Percentiles rank a stretch among this genome's conserved stretches.
Evolutionary conservation across 2,797 vertebrate genomes (phyloP).

Genomic region (Echeneis naucrates): DNA sequence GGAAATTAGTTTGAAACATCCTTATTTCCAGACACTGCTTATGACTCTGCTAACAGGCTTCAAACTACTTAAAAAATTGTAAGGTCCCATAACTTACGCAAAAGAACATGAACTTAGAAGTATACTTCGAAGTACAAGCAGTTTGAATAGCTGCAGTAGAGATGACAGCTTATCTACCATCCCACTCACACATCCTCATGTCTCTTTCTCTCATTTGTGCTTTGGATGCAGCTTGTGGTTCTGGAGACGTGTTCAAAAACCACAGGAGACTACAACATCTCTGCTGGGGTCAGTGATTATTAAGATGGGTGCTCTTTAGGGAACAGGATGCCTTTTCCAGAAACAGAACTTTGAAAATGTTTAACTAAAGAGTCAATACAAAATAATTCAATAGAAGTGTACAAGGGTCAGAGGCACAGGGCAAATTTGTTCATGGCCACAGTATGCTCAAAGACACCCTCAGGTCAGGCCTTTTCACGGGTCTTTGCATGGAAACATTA

Average conservation of each 20-base stretch:
- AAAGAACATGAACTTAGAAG: background rate
- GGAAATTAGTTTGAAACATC: too few species aligned
- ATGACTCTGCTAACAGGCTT: too few species aligned
- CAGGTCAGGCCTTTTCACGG: background rate
- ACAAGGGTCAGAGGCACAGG: background rate
- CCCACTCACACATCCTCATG: background rate
- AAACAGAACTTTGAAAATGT: conserved; percentile 18
- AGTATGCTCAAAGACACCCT: conserved; percentile 15
- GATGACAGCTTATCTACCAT: background rate
- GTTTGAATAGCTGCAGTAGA: background rate
- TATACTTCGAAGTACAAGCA: background rate
- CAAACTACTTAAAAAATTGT: too few species aligned
- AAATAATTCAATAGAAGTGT: conserved; percentile 2
- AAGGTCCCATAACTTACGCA: too few species aligned
- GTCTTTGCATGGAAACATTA: background rate
- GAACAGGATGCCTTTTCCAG: conserved; percentile 30
- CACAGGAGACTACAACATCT: conserved; percentile 25
- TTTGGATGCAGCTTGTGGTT: conserved; percentile 8
- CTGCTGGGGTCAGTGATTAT: conserved; percentile 34
- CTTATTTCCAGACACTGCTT: too few species aligned
- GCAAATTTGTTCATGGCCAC: background rate
- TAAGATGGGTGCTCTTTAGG: conserved; percentile 22
- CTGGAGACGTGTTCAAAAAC: conserved; percentile 42
- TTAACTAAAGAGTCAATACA: conserved; percentile 9
- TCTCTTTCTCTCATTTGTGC: background rate